A percentile compares a stretch with the other conserved stretches of the same genome.
phyloP scores from a whole-genome alignment of 2,113 vertebrate genomes.

The Pelvicachromis taeniatus region DNA sequence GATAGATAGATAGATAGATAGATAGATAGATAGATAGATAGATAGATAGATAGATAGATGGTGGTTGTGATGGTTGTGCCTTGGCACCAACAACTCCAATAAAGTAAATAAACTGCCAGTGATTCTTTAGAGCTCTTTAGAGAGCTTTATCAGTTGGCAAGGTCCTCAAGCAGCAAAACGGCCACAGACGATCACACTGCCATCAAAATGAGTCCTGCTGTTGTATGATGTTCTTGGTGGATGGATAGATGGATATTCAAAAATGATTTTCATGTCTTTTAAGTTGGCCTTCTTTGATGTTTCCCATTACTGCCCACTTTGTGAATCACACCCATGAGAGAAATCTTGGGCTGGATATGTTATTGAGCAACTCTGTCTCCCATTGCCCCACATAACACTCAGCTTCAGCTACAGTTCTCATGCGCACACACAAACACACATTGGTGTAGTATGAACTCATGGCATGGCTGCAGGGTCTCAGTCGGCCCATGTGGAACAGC shows the following conservation, averaged over 20 bases:
- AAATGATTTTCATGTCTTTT: neutral
- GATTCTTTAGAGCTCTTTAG: neutral
- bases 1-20: neutral
- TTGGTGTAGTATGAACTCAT: constrained; percentile 46
- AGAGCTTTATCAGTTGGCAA: neutral
- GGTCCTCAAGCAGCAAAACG: neutral
- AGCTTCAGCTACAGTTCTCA: constrained; percentile 11
- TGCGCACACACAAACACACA: neutral
- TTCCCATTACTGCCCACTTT: constrained; percentile 16
- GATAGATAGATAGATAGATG: neutral
- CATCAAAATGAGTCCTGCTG: neutral
- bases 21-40: no score
- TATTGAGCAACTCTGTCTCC: constrained; percentile 51
- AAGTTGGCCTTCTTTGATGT: constrained; percentile 10
- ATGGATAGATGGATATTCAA: neutral
- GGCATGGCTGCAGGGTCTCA: constrained; percentile 8
- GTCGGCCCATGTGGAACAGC: constrained; percentile 17
- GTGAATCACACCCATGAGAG: constrained; percentile 49
- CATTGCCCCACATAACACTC: neutral
- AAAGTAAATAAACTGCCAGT: neutral
- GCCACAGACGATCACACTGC: neutral
- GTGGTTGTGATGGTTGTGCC: no score
- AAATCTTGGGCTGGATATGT: constrained; percentile 5
- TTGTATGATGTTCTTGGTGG: neutral
- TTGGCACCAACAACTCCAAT: neutral